Evolutionary conservation across 2,113 vertebrate genomes (phyloP), one percentile per base, ranked within the genome.

Genomic region (Engraulis encrasicolus): DNA sequence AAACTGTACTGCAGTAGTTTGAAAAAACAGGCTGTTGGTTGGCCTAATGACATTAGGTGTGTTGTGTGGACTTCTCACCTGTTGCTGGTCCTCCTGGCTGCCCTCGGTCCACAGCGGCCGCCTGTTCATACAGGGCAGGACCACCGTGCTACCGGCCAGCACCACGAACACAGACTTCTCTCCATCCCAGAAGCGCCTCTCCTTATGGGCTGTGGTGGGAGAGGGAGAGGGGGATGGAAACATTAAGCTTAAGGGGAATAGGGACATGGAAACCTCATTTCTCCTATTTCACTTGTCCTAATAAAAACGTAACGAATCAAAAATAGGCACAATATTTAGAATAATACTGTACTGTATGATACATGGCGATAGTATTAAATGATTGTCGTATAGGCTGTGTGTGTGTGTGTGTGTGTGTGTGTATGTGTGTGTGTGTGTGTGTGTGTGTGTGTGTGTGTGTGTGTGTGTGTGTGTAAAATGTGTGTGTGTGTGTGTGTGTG

Each of bases 71-170:
- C n/a, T n/a, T n/a, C n/a, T n/a, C n/a, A n/a, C n/a, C 86, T 99
- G 98, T 89, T 99, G 97, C 81, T 97, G 97, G 86, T 97, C 97
- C 80, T 98, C 97, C 40, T 94, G 93, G 85, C 96, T 92, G 38
- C 95, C 91, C 4, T 98, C 97, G 0, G 96, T 96, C 98, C 98
- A 99, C 84, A 99, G 90, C 49, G 96, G 90, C n/a, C 93, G 91
- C 0, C 86, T 94, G 94, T 98, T 99, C 52, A 98, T 91, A 15
- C 98, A 99, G 0, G 97, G 96, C 86, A 99, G 91, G 0, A 90
- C 91, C 27, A 95, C 96, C 0, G 95, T 95, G 87, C 93, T 94
- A n/a, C 97, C 97, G 85, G 92, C 61, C 66, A 91, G 85, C 1
- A 95, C 97, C 82, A 95, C 93, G 0, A 97, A 88, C 84, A 98